Base-by-base conservation (phyloP, 2,113 vertebrate species). In the Dermatemys mawii region DNA sequence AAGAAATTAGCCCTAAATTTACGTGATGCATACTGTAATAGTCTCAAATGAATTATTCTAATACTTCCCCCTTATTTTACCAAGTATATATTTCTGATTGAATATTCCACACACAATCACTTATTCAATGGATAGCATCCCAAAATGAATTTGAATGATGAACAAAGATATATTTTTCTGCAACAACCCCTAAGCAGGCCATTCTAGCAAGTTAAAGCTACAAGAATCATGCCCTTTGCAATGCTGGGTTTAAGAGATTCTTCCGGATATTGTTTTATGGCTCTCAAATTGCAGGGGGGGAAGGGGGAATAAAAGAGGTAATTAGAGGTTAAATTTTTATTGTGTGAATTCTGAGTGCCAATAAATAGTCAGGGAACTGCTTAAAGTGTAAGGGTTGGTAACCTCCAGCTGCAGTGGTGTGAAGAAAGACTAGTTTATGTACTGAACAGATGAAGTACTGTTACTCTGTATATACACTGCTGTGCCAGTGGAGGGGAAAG, bases 91-190 rank as follows among this genome's bases (percentile, higher is more conserved):
- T n/a, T 88, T 88, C 48, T 8, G 11, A 51, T 38, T 0, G 0
- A 80, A 70, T 3, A 35, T 57, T 32, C 26, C 49, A 32, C 44
- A 53, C 55, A 2, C 4, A 55, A 48, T 22, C 63, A 48, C 0
- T 1, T 9, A 11, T 49, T 0, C 0, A 46, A 11, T 2, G 49
- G 78, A 70, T 4, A 1, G 5, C 73, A 79, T 4, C 57, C 75
- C 83, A 54, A 29, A 35, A 19, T 2, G 1, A 73, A 0, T 46
- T 76, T 46, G 26, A 76, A 46, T 76, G 5, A 11, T 76, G 4
- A 26, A 76, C 26, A 76, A 75, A 75, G 7, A 46, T 26, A 7
- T 87, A 76, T 67, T 27, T 35, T 1, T 7, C 57, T 17, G 49
- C 27, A 38, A 75, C 53, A 12, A 19, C 51, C 55, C 26, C 96